A percentile compares a stretch with the other conserved stretches of the same genome.
Conservation (phyloP, 2,888 invertebrate species). For the Agrotis segetum region DNA sequence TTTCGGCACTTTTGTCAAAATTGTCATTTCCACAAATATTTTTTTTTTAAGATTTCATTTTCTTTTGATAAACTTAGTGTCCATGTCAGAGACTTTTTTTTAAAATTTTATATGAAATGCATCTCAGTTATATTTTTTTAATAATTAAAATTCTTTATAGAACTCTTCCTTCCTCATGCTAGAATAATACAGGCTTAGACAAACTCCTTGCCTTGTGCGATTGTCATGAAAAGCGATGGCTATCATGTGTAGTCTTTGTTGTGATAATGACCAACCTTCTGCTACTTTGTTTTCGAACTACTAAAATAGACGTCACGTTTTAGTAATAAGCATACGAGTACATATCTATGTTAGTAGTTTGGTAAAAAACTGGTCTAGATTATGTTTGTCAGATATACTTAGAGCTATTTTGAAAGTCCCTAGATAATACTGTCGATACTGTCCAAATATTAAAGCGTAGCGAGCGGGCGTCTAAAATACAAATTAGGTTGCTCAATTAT, state of each 20-base stretch:
- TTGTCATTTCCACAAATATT: too few species aligned
- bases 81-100: too few species aligned
- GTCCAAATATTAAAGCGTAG: too few species aligned
- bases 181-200: neutral
- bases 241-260: constrained; percentile 30
- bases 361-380: neutral
- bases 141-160: neutral
- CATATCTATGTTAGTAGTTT: neutral
- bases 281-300: constrained; percentile 20
- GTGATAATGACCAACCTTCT: constrained; percentile 55
- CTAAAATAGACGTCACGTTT: constrained; percentile 41
- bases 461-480: neutral
- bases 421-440: too few species aligned
- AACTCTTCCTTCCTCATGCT: neutral
- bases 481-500: too few species aligned
- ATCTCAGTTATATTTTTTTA: too few species aligned
- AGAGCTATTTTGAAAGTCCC: too few species aligned
- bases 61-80: too few species aligned
- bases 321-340: constrained; percentile 18
- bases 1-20: too few species aligned
- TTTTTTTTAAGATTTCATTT: too few species aligned
- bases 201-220: constrained; percentile 18
- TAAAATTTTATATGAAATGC: too few species aligned
- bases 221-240: constrained; percentile 10
- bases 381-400: too few species aligned